Evolutionary conservation across 2,113 vertebrate species (phyloP), one percentile per base, ranked within the genome.

Genomic region (Neodontobutis hainanensis): DNA sequence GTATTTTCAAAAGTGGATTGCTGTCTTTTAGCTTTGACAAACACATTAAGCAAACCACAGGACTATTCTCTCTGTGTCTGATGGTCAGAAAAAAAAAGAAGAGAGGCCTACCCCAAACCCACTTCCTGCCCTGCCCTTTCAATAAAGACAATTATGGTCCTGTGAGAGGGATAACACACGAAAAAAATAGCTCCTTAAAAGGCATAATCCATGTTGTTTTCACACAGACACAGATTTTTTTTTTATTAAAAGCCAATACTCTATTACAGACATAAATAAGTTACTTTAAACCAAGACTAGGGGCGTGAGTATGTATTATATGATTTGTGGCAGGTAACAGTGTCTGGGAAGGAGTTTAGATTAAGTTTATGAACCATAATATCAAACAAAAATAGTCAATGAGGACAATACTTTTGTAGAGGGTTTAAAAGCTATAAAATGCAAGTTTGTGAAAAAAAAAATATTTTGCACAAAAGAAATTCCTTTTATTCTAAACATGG

Each of bases 61-160:
- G 46, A 70, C 11, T 11, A 32, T 11, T 59, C 59, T 47, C 42
- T 19, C 27, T 46, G 44, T 16, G 16, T 3, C 6, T 10, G 10
- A 71, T 56, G 60, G 76, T 69, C 51, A 62, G n/a, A n/a, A 84
- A 75, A 85, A 77, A 77, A 27, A 27, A 27, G 3, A 27, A 27
- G 19, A 27, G 19, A 27, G 19, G 73, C 82, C 81, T 83, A 85
- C 84, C 82, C 78, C 78, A 79, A 89, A 86, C 73, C 90, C 88
- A 90, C 88, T 91, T 91, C 88, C 88, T 90, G 88, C 83, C 87
- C 77, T 87, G 82, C 90, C 90, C 85, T 89, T 71, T 86, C 84
- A 86, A 85, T 85, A 80, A 87, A 86, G 78, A 87, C 86, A 90
- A 90, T 90, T 89, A 90, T 87, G 88, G 88, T 68, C 77, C 68